Percentiles rank a stretch among this genome's conserved stretches.
Conservation (phyloP, 2,797 vertebrate genomes). For the Amphiprion clarkii region DNA sequence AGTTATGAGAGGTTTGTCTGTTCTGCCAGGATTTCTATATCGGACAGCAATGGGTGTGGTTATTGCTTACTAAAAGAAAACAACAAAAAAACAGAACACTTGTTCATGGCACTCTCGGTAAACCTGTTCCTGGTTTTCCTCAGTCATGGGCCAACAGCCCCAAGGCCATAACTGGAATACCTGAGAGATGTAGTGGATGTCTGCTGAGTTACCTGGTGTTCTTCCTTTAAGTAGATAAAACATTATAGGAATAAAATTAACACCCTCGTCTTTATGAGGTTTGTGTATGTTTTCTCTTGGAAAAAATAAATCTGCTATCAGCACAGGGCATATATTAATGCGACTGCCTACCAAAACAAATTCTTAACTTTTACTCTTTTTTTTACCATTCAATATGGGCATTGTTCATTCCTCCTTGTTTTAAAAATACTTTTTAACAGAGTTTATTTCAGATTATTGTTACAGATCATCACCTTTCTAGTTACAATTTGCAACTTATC, state of each 20-base stretch:
- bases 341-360: no score
- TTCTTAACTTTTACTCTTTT: no score
- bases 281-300: not conserved
- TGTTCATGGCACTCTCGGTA: constrained; percentile 41
- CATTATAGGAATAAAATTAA: not conserved
- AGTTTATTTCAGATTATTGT: no score
- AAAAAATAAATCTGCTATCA: not conserved
- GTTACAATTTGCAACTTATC: no score
- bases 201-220: constrained; percentile 17
- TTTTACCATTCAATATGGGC: no score
- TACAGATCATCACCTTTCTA: no score
- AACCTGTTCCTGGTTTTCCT: constrained; percentile 73
- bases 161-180: constrained; percentile 58
- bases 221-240: not conserved
- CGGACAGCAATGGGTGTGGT: constrained; percentile 47
- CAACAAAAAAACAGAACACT: constrained; percentile 42
- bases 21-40: not conserved
- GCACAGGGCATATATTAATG: not conserved
- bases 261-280: no score
- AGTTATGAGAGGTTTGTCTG: not conserved
- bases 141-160: constrained; percentile 26
- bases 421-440: no score
- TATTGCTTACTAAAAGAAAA: constrained; percentile 39
- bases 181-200: constrained; percentile 28
- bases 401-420: not conserved